Base-by-base conservation (phyloP, 37 sponge, comb jelly and placozoan species). In the Oscarella lobularis region DNA sequence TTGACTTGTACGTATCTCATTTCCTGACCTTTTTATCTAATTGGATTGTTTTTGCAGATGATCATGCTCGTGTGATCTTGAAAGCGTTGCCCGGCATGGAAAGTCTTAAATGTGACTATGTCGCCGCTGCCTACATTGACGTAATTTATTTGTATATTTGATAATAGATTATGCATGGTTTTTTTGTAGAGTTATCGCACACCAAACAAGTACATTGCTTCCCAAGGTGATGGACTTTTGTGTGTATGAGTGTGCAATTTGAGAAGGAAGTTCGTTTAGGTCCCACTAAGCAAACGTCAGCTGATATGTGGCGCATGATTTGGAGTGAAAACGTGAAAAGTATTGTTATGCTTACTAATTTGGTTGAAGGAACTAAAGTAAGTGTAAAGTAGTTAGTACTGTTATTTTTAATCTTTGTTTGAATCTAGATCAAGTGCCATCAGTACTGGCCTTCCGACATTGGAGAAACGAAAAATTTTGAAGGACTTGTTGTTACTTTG, bases 371-470 rank as follows among this genome's bases (percentile, higher is more conserved):
- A 67, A 81, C 75, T 39, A 77, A 85, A 71, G 86, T 85, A 60
- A 14, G 73, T 48, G n/a, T n/a, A n/a, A n/a, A n/a, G n/a, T n/a
- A n/a, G n/a, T n/a, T n/a, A n/a, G n/a, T n/a, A n/a, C n/a, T n/a
- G n/a, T n/a, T n/a, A n/a, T n/a, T n/a, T n/a, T n/a, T n/a, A n/a
- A n/a, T n/a, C n/a, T n/a, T n/a, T n/a, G n/a, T n/a, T n/a, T n/a
- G n/a, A 14, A 27, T 9, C 60, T 48, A 92, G 92, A 76, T 73
- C 32, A 93, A 90, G 70, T 90, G 95, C 82, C 85, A 87, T 78
- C 85, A 77, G 65, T 93, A 93, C 73, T 93, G 95, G 95, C 88
- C 95, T 2, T 83, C 86, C 0, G 78, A 74, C 41, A 87, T 81
- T 1, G 66, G 40, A 27, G 37, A 48, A 9, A 41, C 54, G 3